These are phyloP conservation scores for Volucella inflata DNA, from an alignment of 2,888 invertebrate species.

Conservation along the genomic window DNA sequence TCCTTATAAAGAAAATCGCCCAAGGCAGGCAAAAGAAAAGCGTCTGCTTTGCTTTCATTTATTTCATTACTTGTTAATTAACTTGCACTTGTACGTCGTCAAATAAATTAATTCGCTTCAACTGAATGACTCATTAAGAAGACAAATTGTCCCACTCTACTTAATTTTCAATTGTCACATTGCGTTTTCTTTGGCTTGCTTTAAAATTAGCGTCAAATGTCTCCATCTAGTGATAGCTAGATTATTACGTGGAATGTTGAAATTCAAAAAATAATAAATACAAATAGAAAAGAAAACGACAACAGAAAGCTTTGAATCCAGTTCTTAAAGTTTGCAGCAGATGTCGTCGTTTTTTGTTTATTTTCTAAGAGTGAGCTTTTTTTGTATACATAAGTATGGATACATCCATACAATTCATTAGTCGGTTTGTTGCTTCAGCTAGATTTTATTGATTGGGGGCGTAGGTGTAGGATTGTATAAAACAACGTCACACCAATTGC, in stretches of 20 bases:
- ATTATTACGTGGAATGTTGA: slow-evolving; percentile 12
- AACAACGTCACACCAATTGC: too few relatives aligned
- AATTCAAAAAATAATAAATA: neutral
- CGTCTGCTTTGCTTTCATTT: neutral
- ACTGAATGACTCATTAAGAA: too few relatives aligned
- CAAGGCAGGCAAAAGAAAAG: neutral
- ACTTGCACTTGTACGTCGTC: too few relatives aligned
- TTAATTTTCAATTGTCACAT: neutral
- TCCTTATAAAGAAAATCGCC: neutral
- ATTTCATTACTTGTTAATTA: too few relatives aligned
- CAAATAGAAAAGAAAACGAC: neutral
- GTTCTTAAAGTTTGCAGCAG: slow-evolving; percentile 47
- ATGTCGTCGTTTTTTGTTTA: slow-evolving; percentile 52
- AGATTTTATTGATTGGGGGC: too few relatives aligned
- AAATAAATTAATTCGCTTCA: too few relatives aligned
- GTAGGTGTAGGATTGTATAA: too few relatives aligned
- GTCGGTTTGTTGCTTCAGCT: too few relatives aligned
- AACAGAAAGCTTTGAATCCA: slow-evolving; percentile 41
- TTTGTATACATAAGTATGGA: neutral
- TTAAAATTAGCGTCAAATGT: neutral
- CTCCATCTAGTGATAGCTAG: slow-evolving; percentile 66
- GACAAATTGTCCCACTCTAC: neutral
- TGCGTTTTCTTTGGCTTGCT: neutral
- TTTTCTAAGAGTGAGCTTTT: slow-evolving; percentile 32
- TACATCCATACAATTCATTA: too few relatives aligned